phyloP scores from a whole-genome alignment of 1,140 invertebrate species.

The Anastrepha obliqua region DNA sequence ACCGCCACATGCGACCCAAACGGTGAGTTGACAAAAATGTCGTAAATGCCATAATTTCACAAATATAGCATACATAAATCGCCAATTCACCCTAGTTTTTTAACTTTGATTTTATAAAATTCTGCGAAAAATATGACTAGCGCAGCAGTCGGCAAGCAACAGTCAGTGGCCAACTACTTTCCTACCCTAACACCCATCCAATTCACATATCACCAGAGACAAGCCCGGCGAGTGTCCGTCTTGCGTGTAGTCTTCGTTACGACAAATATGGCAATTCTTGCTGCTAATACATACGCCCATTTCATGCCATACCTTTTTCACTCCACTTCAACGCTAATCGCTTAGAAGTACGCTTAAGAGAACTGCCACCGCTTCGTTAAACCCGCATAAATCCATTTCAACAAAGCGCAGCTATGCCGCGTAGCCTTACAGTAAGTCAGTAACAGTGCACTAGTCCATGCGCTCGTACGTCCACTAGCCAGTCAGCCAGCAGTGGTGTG shows the following conservation, averaged over 20 bases:
- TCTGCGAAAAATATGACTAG: constrained; percentile 13
- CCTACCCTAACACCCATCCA: neutral
- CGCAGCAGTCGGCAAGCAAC: too few species aligned
- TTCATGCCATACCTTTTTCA: neutral
- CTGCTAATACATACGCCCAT: constrained; percentile 8
- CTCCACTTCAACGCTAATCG: neutral
- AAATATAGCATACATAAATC: neutral
- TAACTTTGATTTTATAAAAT: constrained; percentile 17
- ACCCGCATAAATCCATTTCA: constrained; percentile 8
- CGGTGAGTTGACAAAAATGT: constrained; percentile 12
- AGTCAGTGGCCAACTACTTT: neutral
- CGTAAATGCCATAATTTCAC: constrained; percentile 45
- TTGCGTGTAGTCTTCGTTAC: neutral
- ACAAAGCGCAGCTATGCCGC: neutral
- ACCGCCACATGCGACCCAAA: neutral
- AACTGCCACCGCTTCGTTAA: neutral
- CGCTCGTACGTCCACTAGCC: neutral
- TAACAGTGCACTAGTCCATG: neutral
- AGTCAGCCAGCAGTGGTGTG: neutral
- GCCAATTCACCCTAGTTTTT: neutral
- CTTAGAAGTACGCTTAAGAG: neutral
- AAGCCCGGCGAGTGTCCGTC: neutral
- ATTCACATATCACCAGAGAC: neutral
- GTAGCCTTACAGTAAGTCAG: neutral
- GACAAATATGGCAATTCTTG: neutral